Evolutionary conservation across 1,140 invertebrate species (phyloP), one percentile per base, ranked within the genome.

Genomic region (Drosophila equinoxialis): DNA sequence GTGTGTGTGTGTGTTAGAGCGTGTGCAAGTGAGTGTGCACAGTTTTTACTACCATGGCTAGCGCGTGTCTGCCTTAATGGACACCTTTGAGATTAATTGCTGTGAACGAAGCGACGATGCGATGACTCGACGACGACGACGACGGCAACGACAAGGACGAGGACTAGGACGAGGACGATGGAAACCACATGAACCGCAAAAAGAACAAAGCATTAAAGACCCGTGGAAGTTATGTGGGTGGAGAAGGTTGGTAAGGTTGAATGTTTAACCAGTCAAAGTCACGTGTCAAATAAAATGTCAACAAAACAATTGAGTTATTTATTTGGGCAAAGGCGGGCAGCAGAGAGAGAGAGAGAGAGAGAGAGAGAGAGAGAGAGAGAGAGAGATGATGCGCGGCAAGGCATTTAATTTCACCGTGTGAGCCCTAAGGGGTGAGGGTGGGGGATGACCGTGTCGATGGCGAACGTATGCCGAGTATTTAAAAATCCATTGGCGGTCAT

Each of bases 281-380:
- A 89, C 84, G 84, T 87, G 84, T 87, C 84, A 87, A 87, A 87
- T 87, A 87, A 87, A 87, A 89, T 87, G 84, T 87, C 84, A 87
- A 84, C 84, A 87, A 87, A 87, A 89, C 84, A 87, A 87, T 87
- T 87, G 84, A 87, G 84, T 87, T 87, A 87, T 87, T 87, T 87
- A 87, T 87, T 84, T 80, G 83, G 84, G 76, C 77, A 79, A 58
- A 80, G 48, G 42, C 63, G 58, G 14, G 51, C 55, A 65, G 23
- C 37, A 39, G 3, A 39, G 35, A 17, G 17, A 17, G 35, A 37
- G 35, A 37, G 35, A 37, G 35, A 37, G 35, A 37, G 35, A 37
- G 35, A 37, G 35, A 37, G 35, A 37, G 35, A 10, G 35, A 10
- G 35, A 37, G 35, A 37, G 8, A 10, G 35, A 37, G 8, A 11